phyloP scores from a whole-genome alignment of 2,113 vertebrate species.

The Ctenodactylus gundi region DNA sequence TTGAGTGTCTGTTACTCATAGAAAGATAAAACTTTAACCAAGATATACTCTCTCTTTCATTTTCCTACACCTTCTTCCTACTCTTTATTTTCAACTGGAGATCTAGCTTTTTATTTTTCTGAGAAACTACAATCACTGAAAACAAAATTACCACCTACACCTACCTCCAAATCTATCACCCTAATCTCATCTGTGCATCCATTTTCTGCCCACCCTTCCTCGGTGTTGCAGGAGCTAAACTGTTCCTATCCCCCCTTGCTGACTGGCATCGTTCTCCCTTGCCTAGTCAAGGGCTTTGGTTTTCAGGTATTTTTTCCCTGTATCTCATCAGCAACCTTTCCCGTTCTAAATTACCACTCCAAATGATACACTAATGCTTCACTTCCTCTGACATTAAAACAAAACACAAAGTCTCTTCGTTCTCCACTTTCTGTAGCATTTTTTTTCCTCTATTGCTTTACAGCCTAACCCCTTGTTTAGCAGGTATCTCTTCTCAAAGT shows the following conservation, averaged over 20 bases:
- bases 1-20: neutral
- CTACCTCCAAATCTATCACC: neutral
- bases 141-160: neutral
- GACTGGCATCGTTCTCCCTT: rapidly evolving
- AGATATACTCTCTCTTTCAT: neutral
- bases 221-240: neutral
- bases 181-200: rapidly evolving
- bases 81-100: neutral
- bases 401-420: neutral
- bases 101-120: neutral
- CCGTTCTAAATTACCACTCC: neutral
- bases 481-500: neutral
- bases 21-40: neutral
- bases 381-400: neutral
- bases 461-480: neutral
- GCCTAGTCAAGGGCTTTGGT: neutral
- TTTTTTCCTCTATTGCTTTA: neutral
- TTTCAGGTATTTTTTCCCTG: too few relatives aligned
- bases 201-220: too few relatives aligned
- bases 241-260: too few relatives aligned
- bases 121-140: neutral
- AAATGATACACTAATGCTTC: neutral
- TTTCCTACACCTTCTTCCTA: neutral
- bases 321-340: neutral
- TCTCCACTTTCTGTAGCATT: neutral